Base-by-base conservation (phyloP, 2,888 invertebrate genomes). In the Desoria tigrina region DNA sequence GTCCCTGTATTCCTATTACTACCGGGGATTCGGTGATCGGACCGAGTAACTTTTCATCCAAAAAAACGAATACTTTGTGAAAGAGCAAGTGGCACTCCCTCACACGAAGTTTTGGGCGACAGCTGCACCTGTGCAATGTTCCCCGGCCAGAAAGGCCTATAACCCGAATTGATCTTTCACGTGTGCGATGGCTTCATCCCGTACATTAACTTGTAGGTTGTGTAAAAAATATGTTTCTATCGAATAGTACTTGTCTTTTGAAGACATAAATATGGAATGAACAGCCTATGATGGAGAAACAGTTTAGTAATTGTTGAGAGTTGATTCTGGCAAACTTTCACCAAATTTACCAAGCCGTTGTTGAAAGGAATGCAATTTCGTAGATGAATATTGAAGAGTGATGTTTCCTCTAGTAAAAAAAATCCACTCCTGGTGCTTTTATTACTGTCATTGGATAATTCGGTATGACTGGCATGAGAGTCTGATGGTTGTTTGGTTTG, bases 81-180 rank as follows among this genome's bases (percentile, higher is more conserved):
- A 16, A 45, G 45, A 11, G 9, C n/a, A 45, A 45, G 45, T 45
- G 45, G 45, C 45, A 16, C 45, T 45, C 45, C 45, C 45, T 45
- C 45, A 16, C 45, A 45, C 45, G 45, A 45, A 45, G 21, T 21
- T 7, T 11, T 7, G 11, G 32, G 32, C 18, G 45, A 45, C n/a
- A 27, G 54, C 54, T 32, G 54, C 56, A 57, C 56, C 56, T 57
- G 56, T 57, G 56, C 56, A 57, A 28, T 18, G 37, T 57, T 42
- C 26, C 51, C 24, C 16, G 32, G 4, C 11, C 32, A 3, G 54
- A 54, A 54, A 54, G 54, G 54, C 28, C 54, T 54, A 54, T 28
- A 28, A 54, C 54, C 51, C 28, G 21, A 28, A 54, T 54, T 54
- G 54, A 54, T 54, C 54, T 54, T 54, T 54, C 32, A 18, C 23